These are phyloP conservation scores for Sciaenops ocellatus DNA, from an alignment of 2,797 vertebrate species.

Conservation along the genomic window DNA sequence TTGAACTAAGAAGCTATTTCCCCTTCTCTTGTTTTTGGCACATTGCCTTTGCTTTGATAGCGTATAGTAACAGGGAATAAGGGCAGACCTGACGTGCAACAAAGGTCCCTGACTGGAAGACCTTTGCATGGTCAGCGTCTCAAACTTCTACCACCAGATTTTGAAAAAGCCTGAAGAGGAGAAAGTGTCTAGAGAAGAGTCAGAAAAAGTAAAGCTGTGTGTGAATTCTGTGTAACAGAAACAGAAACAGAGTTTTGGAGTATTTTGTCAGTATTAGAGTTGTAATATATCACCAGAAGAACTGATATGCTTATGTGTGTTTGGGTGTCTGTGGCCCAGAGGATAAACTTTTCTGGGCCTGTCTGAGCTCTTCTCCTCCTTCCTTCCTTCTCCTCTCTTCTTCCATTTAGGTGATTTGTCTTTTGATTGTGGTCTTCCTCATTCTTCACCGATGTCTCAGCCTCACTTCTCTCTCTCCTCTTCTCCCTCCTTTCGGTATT, in stretches of 20 bases:
- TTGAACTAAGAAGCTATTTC: background rate
- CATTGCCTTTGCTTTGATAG: background rate
- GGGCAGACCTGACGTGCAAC: background rate
- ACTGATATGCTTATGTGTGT: background rate
- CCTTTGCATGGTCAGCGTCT: background rate
- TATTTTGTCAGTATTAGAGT: background rate
- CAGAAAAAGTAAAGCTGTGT: background rate
- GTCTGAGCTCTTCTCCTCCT: conserved; percentile 11
- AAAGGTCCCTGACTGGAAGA: background rate
- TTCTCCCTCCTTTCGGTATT: conserved; percentile 21
- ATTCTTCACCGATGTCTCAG: conserved; percentile 16
- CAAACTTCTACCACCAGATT: background rate
- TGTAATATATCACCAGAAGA: background rate
- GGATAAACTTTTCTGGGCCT: conserved; percentile 8
- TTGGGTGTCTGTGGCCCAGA: conserved; percentile 1
- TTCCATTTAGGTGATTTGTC: conserved; percentile 18
- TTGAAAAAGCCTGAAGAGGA: background rate
- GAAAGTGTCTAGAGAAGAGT: background rate
- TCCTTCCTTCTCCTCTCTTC: background rate
- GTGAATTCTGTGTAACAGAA: background rate
- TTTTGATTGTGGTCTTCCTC: conserved; percentile 24
- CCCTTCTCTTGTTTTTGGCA: background rate
- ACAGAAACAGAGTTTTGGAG: background rate
- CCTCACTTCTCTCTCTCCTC: conserved; percentile 7
- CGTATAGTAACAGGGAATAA: background rate